These are phyloP conservation scores for Lasioglossum marginatum DNA, from an alignment of 2,888 invertebrate genomes.

Conservation along the genomic window DNA sequence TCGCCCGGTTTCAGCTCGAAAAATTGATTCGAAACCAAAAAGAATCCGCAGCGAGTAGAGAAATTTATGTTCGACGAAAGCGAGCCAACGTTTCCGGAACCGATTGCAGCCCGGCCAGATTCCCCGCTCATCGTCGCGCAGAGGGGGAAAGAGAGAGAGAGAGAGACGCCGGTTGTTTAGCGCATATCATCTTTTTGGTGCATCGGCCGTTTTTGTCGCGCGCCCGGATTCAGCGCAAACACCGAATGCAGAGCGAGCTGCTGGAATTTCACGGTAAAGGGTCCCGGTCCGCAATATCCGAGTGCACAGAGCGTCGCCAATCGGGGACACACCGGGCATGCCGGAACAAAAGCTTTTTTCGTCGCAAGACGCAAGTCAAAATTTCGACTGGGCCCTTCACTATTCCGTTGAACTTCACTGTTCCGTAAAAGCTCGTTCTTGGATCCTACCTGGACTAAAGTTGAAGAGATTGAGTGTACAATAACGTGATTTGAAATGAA, in stretches of 20 bases:
- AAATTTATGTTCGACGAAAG: conserved; percentile 1
- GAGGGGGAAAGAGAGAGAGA: background rate
- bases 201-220: conserved; percentile 12
- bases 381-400: background rate
- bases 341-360: background rate
- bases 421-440: too few species aligned
- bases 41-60: background rate
- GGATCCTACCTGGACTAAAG: too few species aligned
- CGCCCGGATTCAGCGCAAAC: background rate
- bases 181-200: background rate
- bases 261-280: background rate
- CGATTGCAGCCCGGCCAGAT: background rate
- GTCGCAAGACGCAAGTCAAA: background rate
- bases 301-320: background rate
- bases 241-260: background rate
- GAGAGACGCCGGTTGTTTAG: background rate
- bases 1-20: background rate
- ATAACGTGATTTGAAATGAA: too few species aligned
- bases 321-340: background rate
- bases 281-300: background rate
- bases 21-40: conserved; percentile 2
- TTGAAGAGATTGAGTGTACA: too few species aligned
- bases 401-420: too few species aligned
- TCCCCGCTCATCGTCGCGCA: background rate
- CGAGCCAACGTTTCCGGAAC: conserved; percentile 3